Percentiles rank a stretch among this genome's conserved stretches.
These are phyloP conservation scores for Pelmatolapia mariae DNA, from an alignment of 2,113 vertebrate genomes.

Conservation along the genomic window DNA sequence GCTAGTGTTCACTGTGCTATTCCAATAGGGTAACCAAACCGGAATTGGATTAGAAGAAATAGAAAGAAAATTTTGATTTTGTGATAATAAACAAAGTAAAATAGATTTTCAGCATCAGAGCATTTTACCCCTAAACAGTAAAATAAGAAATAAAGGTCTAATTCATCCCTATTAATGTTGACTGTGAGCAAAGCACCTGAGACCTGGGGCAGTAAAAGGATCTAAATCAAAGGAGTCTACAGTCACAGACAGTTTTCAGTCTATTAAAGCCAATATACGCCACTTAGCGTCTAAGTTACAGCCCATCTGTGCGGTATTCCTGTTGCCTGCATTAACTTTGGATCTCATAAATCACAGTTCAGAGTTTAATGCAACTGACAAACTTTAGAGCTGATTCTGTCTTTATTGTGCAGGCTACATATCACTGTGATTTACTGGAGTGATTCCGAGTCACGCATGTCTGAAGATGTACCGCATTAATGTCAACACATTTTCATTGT, in stretches of 20 bases:
- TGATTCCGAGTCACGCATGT: neutral
- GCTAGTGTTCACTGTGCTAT: neutral
- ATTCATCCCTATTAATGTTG: slow-evolving; percentile 28
- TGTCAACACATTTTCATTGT: neutral
- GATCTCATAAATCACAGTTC: slow-evolving; percentile 57
- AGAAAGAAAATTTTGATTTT: neutral
- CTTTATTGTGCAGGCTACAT: slow-evolving; percentile 8
- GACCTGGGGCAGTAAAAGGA: slow-evolving; percentile 29
- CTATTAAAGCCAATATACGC: slow-evolving; percentile 66
- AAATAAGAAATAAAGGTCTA: slow-evolving; percentile 24
- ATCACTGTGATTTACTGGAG: slow-evolving; percentile 10
- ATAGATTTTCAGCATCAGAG: neutral
- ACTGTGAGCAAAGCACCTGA: slow-evolving; percentile 48
- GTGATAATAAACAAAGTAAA: neutral
- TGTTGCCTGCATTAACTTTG: slow-evolving; percentile 46
- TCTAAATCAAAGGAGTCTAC: slow-evolving; percentile 49
- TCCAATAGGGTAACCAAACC: neutral
- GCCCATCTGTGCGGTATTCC: slow-evolving; percentile 54
- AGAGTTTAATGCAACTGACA: slow-evolving; percentile 36
- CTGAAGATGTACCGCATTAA: neutral
- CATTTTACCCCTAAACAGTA: neutral
- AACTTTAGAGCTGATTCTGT: slow-evolving; percentile 38
- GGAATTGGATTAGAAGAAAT: neutral
- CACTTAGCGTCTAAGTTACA: slow-evolving; percentile 60
- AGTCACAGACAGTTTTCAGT: slow-evolving; percentile 52